Percentiles rank a stretch among this genome's conserved stretches.
phyloP scores from a whole-genome alignment of 2,113 vertebrate genomes.

The Rhipidura dahli region DNA sequence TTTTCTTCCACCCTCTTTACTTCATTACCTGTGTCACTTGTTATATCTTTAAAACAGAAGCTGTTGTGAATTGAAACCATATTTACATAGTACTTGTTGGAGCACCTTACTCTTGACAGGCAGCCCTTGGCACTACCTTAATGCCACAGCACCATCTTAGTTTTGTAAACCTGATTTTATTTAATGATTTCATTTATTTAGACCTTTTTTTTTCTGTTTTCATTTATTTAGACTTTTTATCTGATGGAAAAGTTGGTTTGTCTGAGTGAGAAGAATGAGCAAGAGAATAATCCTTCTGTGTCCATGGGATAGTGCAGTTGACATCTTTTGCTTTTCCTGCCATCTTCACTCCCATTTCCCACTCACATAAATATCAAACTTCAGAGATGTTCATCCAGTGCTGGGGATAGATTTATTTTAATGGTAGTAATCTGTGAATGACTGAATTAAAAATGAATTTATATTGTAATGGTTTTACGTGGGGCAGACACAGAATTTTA shows the following conservation, averaged over 20 bases:
- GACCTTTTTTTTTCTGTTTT: background rate
- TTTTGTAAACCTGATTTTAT: background rate
- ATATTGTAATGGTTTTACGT: background rate
- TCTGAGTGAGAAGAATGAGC: background rate
- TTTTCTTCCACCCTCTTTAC: background rate
- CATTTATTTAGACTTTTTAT: background rate
- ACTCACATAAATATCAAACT: background rate
- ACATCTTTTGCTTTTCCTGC: background rate
- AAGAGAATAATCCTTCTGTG: background rate
- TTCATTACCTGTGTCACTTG: background rate
- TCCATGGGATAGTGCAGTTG: background rate
- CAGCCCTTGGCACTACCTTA: background rate
- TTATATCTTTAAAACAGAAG: background rate
- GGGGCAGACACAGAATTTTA: background rate
- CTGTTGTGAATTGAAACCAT: background rate
- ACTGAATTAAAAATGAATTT: background rate
- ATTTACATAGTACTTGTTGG: background rate
- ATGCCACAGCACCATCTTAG: background rate
- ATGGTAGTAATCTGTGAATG: background rate
- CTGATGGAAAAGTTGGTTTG: background rate
- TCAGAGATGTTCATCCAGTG: background rate
- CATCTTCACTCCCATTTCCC: background rate
- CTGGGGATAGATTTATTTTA: background rate
- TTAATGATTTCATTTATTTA: background rate
- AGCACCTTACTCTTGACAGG: background rate